These are phyloP conservation scores for Achatina immaculata DNA, from an alignment of 1,140 invertebrate species.

Conservation along the genomic window DNA sequence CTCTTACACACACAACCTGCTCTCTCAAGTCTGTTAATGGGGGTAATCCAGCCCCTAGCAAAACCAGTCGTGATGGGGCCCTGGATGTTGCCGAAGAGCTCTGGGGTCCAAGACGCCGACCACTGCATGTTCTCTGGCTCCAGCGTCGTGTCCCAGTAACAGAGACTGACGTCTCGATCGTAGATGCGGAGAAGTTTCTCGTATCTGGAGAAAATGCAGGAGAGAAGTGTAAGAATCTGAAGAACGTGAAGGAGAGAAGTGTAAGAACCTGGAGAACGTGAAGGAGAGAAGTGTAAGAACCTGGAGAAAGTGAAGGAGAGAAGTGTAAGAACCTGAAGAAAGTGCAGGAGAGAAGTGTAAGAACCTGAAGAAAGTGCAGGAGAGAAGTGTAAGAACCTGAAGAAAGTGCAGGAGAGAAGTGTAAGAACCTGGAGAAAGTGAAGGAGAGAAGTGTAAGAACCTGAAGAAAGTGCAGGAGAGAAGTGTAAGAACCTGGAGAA, in stretches of 20 bases:
- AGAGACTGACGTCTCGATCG: conserved; percentile 51
- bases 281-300: no score
- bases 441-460: no score
- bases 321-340: no score
- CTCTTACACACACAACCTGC: no score
- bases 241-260: not conserved
- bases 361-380: no score
- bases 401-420: no score
- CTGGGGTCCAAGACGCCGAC: conserved; percentile 64
- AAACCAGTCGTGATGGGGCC: conserved; percentile 68
- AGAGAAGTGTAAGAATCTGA: not conserved
- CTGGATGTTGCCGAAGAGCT: conserved; percentile 67
- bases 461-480: no score
- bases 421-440: no score
- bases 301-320: no score
- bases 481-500: no score
- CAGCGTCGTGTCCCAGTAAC: conserved; percentile 62
- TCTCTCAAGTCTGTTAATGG: conserved; percentile 51
- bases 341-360: no score
- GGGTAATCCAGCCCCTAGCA: conserved; percentile 55
- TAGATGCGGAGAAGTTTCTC: conserved; percentile 59
- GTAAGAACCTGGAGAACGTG: not conserved
- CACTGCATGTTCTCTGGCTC: conserved; percentile 60
- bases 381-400: no score
- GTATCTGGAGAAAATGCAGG: conserved; percentile 46